phyloP scores from a whole-genome alignment of 2,888 invertebrate species.

The Dendrolimus houi region DNA sequence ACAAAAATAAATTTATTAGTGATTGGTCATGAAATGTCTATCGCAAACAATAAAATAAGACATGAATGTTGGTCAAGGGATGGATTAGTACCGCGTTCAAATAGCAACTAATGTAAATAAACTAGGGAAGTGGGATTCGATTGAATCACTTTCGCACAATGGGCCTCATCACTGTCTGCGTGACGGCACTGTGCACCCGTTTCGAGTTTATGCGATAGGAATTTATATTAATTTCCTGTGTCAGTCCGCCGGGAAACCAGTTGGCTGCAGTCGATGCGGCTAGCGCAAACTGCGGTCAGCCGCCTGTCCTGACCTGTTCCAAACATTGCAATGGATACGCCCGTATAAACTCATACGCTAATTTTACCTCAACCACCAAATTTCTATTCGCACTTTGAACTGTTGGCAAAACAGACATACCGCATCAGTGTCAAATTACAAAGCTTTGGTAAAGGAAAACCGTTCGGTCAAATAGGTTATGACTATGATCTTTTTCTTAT shows the following conservation, averaged over 20 bases:
- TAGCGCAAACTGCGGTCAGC: constrained; percentile 56
- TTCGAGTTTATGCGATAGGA: constrained; percentile 62
- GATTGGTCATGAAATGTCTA: no score
- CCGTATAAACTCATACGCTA: constrained; percentile 57
- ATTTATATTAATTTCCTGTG: constrained; percentile 74
- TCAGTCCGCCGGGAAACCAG: constrained; percentile 47
- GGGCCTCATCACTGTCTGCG: constrained; percentile 55
- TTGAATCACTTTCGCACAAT: constrained; percentile 58
- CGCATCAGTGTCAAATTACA: constrained; percentile 12
- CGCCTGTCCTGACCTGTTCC: constrained; percentile 52
- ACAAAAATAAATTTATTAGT: no score
- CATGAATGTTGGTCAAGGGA: constrained; percentile 21
- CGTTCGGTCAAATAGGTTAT: no score
- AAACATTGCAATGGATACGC: constrained; percentile 58
- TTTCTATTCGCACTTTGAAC: constrained; percentile 42
- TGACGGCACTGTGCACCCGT: constrained; percentile 42
- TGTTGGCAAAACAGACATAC: constrained; percentile 16
- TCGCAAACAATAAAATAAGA: not conserved
- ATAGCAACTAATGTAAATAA: constrained; percentile 46
- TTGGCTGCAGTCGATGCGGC: constrained; percentile 57
- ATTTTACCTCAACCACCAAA: constrained; percentile 50
- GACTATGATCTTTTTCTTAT: no score
- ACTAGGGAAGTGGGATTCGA: constrained; percentile 45
- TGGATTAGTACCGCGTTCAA: constrained; percentile 36
- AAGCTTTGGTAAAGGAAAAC: no score